These are phyloP conservation scores for Ectropis grisescens DNA, from an alignment of 1,140 invertebrate species.

Conservation along the genomic window DNA sequence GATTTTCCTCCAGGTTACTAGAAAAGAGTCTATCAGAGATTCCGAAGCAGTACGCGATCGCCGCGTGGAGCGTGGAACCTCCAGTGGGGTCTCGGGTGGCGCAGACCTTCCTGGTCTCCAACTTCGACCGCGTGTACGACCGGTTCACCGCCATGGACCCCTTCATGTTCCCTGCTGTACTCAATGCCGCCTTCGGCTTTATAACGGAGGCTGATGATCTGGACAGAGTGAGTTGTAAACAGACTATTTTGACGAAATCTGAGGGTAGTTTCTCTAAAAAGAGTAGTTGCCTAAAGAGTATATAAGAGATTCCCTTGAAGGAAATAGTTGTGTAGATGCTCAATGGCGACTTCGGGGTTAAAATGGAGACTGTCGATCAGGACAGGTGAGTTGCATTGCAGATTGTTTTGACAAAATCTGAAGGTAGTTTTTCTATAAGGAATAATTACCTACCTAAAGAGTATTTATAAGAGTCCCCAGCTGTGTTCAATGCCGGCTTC, in stretches of 20 bases:
- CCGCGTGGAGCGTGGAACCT: slow-evolving; percentile 35
- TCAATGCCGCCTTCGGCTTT: slow-evolving; percentile 37
- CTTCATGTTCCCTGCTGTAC: slow-evolving; percentile 32
- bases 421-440: too few species aligned
- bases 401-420: too few species aligned
- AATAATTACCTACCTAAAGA: too few species aligned
- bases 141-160: slow-evolving; percentile 34
- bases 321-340: too few species aligned
- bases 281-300: too few species aligned
- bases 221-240: slow-evolving; percentile 18
- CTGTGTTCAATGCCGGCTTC: too few species aligned
- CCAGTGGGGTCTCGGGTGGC: slow-evolving; percentile 26
- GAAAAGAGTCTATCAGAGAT: slow-evolving; percentile 38
- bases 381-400: too few species aligned
- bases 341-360: too few species aligned
- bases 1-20: slow-evolving; percentile 43
- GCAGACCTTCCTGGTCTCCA: slow-evolving; percentile 30
- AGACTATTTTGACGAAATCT: neutral
- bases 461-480: too few species aligned
- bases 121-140: slow-evolving; percentile 31
- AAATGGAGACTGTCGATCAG: too few species aligned
- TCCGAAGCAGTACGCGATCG: slow-evolving; percentile 40
- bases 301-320: too few species aligned
- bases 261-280: neutral
- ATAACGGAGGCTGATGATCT: slow-evolving; percentile 31